Conservation (phyloP, 2,888 invertebrate species). For the Charanyca ferruginea region DNA sequence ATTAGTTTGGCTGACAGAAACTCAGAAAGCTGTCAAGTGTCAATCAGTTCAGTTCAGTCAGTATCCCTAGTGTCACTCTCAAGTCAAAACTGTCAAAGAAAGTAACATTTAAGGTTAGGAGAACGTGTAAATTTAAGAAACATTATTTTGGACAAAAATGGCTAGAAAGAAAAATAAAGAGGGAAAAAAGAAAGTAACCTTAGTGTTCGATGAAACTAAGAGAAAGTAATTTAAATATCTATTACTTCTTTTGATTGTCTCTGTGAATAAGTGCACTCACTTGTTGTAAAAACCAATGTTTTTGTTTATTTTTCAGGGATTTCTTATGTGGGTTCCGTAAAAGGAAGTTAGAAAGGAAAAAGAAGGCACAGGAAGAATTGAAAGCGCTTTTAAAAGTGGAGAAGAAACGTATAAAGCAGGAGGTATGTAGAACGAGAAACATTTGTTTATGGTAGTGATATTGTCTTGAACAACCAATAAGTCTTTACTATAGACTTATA, state of each 20-base stretch:
- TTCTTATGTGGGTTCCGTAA: slow-evolving; percentile 96
- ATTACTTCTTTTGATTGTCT: background rate
- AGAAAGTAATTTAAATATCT: slow-evolving; percentile 76
- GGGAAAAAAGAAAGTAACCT: slow-evolving; percentile 79
- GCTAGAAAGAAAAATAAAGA: slow-evolving; percentile 82
- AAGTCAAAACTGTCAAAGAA: background rate
- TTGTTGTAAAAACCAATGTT: slow-evolving; percentile 3
- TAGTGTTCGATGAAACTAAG: slow-evolving; percentile 87
- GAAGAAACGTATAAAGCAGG: slow-evolving; percentile 93
- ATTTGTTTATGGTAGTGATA: background rate
- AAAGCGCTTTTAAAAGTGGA: slow-evolving; percentile 94
- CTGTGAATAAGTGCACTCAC: background rate
- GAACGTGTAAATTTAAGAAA: slow-evolving; percentile 12
- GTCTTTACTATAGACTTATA: too few relatives aligned
- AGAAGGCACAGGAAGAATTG: slow-evolving; percentile 94
- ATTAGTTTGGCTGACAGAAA: too few relatives aligned
- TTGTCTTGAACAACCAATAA: background rate
- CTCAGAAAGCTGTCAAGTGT: too few relatives aligned
- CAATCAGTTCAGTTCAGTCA: too few relatives aligned
- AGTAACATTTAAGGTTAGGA: slow-evolving; percentile 28
- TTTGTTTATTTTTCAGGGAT: slow-evolving; percentile 90
- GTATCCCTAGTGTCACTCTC: too few relatives aligned
- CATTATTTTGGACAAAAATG: slow-evolving; percentile 68
- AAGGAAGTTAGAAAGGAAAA: slow-evolving; percentile 94
- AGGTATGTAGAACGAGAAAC: slow-evolving; percentile 84